Conservation (phyloP, 2,113 vertebrate genomes). For the Bubo blakistoni region DNA sequence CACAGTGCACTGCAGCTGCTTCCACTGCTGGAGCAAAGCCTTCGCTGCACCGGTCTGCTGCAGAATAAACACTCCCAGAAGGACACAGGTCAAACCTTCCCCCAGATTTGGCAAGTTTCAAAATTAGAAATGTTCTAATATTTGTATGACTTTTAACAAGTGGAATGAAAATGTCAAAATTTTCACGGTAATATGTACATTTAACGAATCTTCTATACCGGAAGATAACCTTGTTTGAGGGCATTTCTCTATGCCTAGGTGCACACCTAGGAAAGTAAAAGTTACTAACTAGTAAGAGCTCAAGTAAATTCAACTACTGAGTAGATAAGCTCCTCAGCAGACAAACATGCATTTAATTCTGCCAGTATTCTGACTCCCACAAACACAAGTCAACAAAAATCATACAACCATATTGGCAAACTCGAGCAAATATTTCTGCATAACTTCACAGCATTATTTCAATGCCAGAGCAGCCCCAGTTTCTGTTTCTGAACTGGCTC, state of each 20-base stretch:
- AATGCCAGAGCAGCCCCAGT: not conserved
- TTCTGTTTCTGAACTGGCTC: not conserved
- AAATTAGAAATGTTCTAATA: not conserved
- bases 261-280: not conserved
- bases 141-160: not conserved
- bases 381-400: not conserved
- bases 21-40: not conserved
- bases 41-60: rapidly evolving
- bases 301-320: not conserved
- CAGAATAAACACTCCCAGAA: not conserved
- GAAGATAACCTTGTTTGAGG: not conserved
- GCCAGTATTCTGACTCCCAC: not conserved
- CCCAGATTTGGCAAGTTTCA: not conserved
- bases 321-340: not conserved
- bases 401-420: not conserved
- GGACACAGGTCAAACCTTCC: not conserved
- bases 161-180: not conserved
- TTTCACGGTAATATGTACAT: rapidly evolving
- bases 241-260: not conserved
- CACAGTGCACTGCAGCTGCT: not conserved
- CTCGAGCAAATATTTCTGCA: not conserved
- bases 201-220: not conserved
- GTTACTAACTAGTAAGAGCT: not conserved
- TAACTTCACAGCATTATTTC: not conserved
- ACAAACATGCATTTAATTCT: not conserved